Percentiles rank a stretch among this genome's conserved stretches.
Evolutionary conservation across 2,797 vertebrate species (phyloP).

Genomic region (Nothura maculosa): DNA sequence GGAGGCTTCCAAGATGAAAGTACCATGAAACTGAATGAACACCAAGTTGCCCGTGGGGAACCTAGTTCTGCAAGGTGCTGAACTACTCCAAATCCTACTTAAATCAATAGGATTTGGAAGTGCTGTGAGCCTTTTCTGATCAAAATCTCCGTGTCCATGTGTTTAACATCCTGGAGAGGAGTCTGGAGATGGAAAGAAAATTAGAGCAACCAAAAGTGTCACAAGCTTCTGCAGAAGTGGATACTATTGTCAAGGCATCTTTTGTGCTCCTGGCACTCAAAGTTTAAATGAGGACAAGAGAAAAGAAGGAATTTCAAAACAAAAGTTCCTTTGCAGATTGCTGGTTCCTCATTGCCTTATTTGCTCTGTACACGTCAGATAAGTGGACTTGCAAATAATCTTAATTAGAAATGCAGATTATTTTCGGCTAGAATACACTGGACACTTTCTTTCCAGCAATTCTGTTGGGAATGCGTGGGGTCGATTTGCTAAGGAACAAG

Average conservation of each 20-base stretch:
- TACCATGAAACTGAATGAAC: not conserved
- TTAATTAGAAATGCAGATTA: conserved; percentile 75
- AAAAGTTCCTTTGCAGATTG: conserved; percentile 52
- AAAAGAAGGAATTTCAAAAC: conserved; percentile 57
- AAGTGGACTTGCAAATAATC: conserved; percentile 48
- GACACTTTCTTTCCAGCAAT: conserved; percentile 26
- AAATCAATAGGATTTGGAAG: not conserved
- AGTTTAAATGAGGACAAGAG: not conserved
- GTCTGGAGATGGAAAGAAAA: not conserved
- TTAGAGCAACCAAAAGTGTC: not conserved
- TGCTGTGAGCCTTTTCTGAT: not conserved
- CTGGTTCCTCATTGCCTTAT: not conserved
- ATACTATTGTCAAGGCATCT: not conserved
- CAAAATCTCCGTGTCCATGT: not conserved
- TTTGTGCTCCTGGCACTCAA: not conserved
- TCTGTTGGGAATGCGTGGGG: conserved; percentile 2
- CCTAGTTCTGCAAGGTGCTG: not conserved
- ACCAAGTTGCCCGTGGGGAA: not conserved
- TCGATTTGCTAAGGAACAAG: not conserved
- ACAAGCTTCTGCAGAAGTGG: not conserved
- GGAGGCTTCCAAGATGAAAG: not conserved
- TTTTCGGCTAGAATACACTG: conserved; percentile 17
- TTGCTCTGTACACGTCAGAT: conserved; percentile 67
- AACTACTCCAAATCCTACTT: not conserved
- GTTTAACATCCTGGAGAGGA: not conserved